Evolutionary conservation across 2,113 vertebrate genomes (phyloP).

Genomic region (Nestor notabilis): DNA sequence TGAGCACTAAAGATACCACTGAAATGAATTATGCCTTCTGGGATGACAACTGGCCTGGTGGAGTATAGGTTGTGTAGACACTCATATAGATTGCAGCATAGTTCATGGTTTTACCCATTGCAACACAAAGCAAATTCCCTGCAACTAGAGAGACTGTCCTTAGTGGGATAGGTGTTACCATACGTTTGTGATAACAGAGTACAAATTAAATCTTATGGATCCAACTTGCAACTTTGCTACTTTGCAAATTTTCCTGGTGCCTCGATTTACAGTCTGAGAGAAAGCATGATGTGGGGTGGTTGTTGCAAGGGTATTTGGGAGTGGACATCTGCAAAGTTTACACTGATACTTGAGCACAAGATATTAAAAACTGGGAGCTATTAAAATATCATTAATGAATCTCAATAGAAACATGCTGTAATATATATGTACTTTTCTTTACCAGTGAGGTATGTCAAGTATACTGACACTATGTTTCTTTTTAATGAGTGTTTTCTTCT

Average conservation of each 20-base stretch:
- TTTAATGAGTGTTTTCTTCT: not conserved
- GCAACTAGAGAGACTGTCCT: not conserved
- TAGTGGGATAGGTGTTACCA: not conserved
- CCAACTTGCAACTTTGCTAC: not conserved
- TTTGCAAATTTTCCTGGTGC: not conserved
- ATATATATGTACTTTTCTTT: not conserved
- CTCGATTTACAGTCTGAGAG: not conserved
- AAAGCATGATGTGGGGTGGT: too few species aligned
- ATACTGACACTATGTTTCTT: not conserved
- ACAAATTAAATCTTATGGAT: fast-evolving
- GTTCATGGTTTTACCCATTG: not conserved
- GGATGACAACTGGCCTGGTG: fast-evolving
- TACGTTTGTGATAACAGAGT: not conserved
- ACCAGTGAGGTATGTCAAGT: not conserved
- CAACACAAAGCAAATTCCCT: not conserved
- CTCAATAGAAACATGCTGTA: not conserved
- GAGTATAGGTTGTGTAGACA: not conserved
- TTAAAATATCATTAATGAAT: not conserved
- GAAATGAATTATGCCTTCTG: not conserved
- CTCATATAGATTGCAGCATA: fast-evolving
- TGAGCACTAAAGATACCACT: too few species aligned
- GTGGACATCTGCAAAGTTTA: fast-evolving
- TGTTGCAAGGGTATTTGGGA: not conserved
- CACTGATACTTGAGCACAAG: not conserved
- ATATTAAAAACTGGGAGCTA: not conserved